Evolutionary conservation across 2,113 vertebrate species (phyloP).

Genomic region (Cyprinodon variegatus): DNA sequence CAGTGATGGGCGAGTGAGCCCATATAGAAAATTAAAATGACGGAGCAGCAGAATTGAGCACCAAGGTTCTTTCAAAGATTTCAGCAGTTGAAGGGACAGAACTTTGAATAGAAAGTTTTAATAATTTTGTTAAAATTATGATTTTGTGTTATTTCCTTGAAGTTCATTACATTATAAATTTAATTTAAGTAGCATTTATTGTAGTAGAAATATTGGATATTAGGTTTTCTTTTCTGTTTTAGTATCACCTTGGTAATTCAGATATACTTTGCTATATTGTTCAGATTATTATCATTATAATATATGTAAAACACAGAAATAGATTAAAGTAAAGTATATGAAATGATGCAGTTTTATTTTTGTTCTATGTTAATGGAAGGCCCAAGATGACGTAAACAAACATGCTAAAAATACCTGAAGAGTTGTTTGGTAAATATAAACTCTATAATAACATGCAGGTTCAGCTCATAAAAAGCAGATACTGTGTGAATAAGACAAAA

Average conservation of each 20-base stretch:
- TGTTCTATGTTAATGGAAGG: not conserved
- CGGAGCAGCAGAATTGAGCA: not conserved
- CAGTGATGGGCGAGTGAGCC: conserved; percentile 28
- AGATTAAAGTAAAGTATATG: not conserved
- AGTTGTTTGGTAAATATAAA: not conserved
- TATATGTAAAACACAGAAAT: not conserved
- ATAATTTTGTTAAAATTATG: not conserved
- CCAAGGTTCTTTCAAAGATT: not conserved
- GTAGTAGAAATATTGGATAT: not conserved
- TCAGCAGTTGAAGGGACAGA: not conserved
- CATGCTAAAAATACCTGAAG: not conserved
- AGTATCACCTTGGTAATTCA: not conserved
- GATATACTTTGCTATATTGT: not conserved
- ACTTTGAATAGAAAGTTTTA: not conserved
- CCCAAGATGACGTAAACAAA: not conserved
- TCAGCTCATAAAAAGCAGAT: not conserved
- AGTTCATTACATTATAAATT: not conserved
- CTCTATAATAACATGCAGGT: not conserved
- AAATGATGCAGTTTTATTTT: not conserved
- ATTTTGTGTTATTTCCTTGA: not conserved
- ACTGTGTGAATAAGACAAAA: too few species aligned
- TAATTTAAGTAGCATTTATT: not conserved
- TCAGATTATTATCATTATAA: not conserved
- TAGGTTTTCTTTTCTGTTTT: not conserved
- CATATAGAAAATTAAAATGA: not conserved